Conservation (phyloP, 2,888 invertebrate genomes). For the Hyposoter dolosus region DNA sequence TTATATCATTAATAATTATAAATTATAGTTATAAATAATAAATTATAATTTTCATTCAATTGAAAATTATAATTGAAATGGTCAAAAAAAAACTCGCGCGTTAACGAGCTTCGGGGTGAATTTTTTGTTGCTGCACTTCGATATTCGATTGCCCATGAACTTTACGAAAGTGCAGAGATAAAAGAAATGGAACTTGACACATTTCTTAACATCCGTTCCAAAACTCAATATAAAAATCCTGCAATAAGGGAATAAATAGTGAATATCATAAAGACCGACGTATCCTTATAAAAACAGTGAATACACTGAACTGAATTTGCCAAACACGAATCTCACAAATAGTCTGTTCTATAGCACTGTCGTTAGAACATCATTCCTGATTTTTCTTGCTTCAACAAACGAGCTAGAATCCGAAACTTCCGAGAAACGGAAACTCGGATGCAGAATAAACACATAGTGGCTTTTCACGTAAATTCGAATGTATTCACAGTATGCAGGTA, state of each 20-base stretch:
- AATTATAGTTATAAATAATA: too few species aligned
- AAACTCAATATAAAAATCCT: neutral
- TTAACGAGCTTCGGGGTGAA: too few species aligned
- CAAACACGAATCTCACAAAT: neutral
- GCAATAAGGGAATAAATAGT: neutral
- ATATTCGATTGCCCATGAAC: neutral
- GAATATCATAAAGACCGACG: neutral
- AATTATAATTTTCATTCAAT: too few species aligned
- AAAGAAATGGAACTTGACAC: neutral
- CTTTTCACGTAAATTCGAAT: slow-evolving; percentile 19
- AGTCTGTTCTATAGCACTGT: neutral
- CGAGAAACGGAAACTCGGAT: neutral
- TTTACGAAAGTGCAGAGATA: neutral
- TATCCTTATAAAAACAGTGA: neutral
- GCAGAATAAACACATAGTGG: neutral
- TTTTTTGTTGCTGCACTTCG: neutral
- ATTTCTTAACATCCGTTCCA: neutral
- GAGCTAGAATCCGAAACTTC: slow-evolving; percentile 1
- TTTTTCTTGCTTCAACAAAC: slow-evolving; percentile 3
- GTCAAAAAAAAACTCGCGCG: too few species aligned
- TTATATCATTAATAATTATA: too few species aligned
- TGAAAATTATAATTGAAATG: too few species aligned
- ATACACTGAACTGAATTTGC: neutral
- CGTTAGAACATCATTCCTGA: neutral
- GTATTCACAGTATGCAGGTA: neutral